phyloP scores from a whole-genome alignment of 2,888 invertebrate species.

The Hylaea fasciaria region DNA sequence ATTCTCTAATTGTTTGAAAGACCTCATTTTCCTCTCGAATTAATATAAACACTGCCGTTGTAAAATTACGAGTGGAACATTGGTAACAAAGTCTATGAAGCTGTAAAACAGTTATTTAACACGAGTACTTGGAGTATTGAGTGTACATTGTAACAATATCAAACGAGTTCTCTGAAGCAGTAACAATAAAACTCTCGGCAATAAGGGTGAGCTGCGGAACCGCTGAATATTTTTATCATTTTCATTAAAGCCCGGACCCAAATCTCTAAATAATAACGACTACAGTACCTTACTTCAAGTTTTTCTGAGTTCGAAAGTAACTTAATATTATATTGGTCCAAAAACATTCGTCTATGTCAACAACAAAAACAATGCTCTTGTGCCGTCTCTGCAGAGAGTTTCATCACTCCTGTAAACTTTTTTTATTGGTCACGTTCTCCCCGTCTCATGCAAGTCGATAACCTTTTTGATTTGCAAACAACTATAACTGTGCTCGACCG shows the following conservation, averaged over 20 bases:
- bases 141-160: constrained; percentile 35
- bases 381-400: too few species aligned
- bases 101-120: constrained; percentile 34
- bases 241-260: constrained; percentile 57
- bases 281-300: constrained; percentile 13
- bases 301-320: neutral
- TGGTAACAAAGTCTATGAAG: constrained; percentile 31
- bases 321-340: too few species aligned
- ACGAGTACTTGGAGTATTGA: constrained; percentile 30
- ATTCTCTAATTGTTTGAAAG: constrained; percentile 41
- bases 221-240: constrained; percentile 59
- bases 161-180: constrained; percentile 22
- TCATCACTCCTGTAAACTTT: too few species aligned
- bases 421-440: too few species aligned
- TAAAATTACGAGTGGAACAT: constrained; percentile 32
- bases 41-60: constrained; percentile 36
- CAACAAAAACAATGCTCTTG: too few species aligned
- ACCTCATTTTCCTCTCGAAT: constrained; percentile 37
- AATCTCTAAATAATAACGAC: constrained; percentile 12
- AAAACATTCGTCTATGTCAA: too few species aligned
- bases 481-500: too few species aligned
- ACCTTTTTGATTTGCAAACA: too few species aligned
- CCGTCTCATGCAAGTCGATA: too few species aligned
- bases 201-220: constrained; percentile 36
- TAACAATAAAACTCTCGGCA: constrained; percentile 47